These are phyloP conservation scores for Sebastes ruberrimus DNA, from an alignment of 2,797 vertebrate species.

Conservation along the genomic window DNA sequence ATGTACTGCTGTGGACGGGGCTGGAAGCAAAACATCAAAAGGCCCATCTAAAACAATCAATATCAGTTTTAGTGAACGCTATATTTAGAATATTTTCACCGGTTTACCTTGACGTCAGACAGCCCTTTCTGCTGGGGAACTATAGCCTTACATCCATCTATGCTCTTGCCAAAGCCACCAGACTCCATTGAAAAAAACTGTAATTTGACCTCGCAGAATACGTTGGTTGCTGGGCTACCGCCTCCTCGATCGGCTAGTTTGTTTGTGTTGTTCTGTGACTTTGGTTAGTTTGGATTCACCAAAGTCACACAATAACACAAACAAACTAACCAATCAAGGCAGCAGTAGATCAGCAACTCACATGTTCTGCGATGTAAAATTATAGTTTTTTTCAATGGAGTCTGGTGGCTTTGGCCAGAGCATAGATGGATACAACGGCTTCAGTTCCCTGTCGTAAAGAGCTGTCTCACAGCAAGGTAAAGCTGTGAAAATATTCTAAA, in stretches of 20 bases:
- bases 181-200: neutral
- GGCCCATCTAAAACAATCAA: neutral
- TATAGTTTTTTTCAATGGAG: too few relatives aligned
- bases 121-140: rapidly evolving
- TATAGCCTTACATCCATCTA: too few relatives aligned
- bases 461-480: too few relatives aligned
- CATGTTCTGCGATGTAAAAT: neutral
- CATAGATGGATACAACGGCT: too few relatives aligned
- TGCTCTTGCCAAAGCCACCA: neutral
- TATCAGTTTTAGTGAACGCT: neutral
- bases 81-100: neutral
- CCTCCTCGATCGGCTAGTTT: neutral
- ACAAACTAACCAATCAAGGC: neutral
- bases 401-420: too few relatives aligned
- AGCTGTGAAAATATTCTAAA: too few relatives aligned
- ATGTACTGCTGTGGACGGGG: neutral
- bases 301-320: neutral
- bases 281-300: too few relatives aligned
- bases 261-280: rapidly evolving
- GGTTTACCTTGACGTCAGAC: neutral
- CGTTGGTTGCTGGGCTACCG: neutral
- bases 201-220: neutral
- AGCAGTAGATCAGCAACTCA: neutral
- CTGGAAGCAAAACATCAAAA: neutral
- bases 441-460: too few relatives aligned